A percentile compares a stretch with the other conserved stretches of the same genome.
Evolutionary conservation across 2,888 invertebrate genomes (phyloP).

Genomic region (Pristionchus japonicus): DNA sequence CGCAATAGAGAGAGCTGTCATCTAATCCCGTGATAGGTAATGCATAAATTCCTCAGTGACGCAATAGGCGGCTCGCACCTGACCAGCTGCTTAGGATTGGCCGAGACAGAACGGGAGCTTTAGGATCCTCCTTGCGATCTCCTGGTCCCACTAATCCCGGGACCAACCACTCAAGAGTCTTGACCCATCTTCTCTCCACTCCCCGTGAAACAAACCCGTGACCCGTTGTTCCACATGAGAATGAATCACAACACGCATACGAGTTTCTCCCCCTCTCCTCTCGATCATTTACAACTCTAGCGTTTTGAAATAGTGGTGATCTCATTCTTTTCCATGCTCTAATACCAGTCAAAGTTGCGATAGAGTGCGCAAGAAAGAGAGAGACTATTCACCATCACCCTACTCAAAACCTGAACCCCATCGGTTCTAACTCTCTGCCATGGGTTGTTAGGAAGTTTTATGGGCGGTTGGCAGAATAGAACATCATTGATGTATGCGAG

Average conservation of each 20-base stretch:
- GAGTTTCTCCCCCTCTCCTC: conserved; percentile 20
- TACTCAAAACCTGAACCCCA: conserved; percentile 25
- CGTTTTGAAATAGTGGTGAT: no score
- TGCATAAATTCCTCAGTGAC: neutral
- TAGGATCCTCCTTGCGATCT: neutral
- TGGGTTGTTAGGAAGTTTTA: conserved; percentile 28
- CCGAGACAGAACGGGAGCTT: neutral
- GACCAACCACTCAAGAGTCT: neutral
- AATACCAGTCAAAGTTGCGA: no score
- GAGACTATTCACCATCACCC: no score
- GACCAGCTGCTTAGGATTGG: neutral
- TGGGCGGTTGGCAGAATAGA: neutral
- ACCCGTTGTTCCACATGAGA: conserved; percentile 23
- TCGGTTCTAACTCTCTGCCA: neutral
- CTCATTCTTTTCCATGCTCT: no score
- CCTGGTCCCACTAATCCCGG: neutral
- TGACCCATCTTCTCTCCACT: neutral
- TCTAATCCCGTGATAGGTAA: neutral
- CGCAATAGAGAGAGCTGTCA: neutral
- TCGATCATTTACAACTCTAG: neutral
- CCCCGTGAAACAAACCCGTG: conserved; percentile 12
- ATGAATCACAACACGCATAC: conserved; percentile 2
- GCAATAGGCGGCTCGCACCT: neutral
- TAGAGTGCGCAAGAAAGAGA: no score
- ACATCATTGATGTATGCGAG: neutral